Evolutionary conservation across 2,888 invertebrate species (phyloP).

Genomic region (Drosophila anomelani): DNA sequence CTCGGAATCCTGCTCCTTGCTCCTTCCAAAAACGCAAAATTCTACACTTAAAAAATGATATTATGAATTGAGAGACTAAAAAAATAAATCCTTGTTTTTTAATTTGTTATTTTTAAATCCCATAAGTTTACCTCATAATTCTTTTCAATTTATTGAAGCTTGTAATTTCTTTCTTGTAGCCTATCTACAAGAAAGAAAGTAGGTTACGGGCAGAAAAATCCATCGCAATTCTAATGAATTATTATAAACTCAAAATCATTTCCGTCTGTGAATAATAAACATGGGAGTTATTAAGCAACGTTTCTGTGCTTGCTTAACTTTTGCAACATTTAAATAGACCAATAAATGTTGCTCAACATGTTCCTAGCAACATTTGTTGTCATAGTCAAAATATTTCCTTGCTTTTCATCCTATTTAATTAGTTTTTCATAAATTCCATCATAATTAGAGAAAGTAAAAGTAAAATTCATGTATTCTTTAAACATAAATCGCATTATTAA

Average conservation of each 20-base stretch:
- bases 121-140: not conserved
- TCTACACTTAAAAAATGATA: slow-evolving; percentile 3
- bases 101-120: not conserved
- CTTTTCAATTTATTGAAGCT: not conserved
- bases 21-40: not conserved
- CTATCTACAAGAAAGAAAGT: too few species aligned
- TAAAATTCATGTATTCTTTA: not conserved
- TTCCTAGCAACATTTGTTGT: not conserved
- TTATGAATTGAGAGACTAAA: not conserved
- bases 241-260: too few species aligned
- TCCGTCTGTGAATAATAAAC: not conserved
- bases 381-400: not conserved
- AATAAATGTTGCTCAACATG: not conserved
- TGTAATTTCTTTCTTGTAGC: too few species aligned
- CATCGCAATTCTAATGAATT: too few species aligned
- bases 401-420: not conserved
- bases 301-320: not conserved
- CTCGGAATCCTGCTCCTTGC: slow-evolving; percentile 25
- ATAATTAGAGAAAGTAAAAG: not conserved
- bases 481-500: not conserved
- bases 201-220: too few species aligned
- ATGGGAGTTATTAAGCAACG: not conserved
- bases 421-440: not conserved
- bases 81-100: not conserved
- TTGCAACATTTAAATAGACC: not conserved